phyloP scores from a whole-genome alignment of 2,797 vertebrate genomes.

The Emydoidea blandingii region DNA sequence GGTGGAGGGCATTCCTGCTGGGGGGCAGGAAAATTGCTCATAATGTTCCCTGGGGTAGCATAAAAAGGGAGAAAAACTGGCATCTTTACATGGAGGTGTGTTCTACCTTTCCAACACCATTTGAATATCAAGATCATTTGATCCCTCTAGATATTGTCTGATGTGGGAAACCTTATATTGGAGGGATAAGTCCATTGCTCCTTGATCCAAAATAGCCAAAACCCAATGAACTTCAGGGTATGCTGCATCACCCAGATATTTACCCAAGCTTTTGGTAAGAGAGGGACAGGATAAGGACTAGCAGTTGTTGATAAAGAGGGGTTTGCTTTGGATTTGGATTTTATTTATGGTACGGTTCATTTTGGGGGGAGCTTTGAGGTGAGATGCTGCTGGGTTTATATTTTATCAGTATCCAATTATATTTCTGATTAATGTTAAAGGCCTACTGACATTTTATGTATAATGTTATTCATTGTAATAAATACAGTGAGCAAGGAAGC shows the following conservation, averaged over 20 bases:
- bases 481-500: rapidly evolving
- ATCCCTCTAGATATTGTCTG: background rate
- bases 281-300: background rate
- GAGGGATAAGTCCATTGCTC: background rate
- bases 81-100: background rate
- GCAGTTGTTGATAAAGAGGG: background rate
- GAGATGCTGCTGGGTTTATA: constrained; percentile 9
- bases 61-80: background rate
- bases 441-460: background rate
- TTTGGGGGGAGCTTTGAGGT: background rate
- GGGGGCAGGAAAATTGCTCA: background rate
- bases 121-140: background rate
- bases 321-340: constrained; percentile 32
- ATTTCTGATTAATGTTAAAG: background rate
- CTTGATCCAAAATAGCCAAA: background rate
- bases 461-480: background rate
- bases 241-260: background rate
- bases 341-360: background rate
- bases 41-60: background rate
- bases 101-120: background rate
- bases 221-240: constrained; percentile 1
- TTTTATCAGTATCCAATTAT: background rate
- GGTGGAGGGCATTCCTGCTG: too few species aligned
- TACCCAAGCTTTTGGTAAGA: background rate
- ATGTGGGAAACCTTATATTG: background rate